Evolutionary conservation across 1,140 invertebrate species (phyloP), one percentile per base, ranked within the genome.

Genomic region (Cardiocondyla obscurior): DNA sequence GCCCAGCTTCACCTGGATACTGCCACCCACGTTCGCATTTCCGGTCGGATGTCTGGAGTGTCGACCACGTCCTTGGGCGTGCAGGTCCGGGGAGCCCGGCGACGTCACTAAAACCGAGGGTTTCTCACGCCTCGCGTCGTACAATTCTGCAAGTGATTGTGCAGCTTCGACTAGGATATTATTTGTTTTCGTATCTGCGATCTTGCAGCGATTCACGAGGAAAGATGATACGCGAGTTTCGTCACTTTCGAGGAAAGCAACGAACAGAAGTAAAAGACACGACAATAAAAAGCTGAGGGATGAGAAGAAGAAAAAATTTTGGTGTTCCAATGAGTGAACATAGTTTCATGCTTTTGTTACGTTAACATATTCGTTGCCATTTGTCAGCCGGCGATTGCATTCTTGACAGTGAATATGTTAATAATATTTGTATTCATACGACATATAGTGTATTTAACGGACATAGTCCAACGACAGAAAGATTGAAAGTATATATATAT

Each of bases 81-180:
- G 95, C 49, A 96, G 93, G 90, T 97, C 97, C 16, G 97, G 97
- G 77, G 97, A 98, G 53, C 97, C 97, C 4, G 97, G 97, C 77
- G 97, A 98, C 81, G 97, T 98, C 87, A 98, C 97, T 90, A 98
- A 95, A 53, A 98, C 97, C 91, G 96, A 97, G 33, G 97, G 97
- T 92, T 97, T 97, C 87, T 97, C 96, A 87, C 96, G 95, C 64
- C 96, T 92, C 94, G 88, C 95, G 93, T 95, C 96, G 93, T 96
- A 96, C 49, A 95, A 93, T 90, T 96, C 96, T 96, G 94, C 67
- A 89, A 89, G 82, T 86, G 62, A 87, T 88, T 73, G 82, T 87
- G 82, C 83, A 46, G 46, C 77, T 46, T 81, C 70, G 69, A 16
- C 72, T 82, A 70, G 58, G 65, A 81, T 76, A 77, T 72, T 73